Evolutionary conservation across 2,888 invertebrate genomes (phyloP), one percentile per base, ranked within the genome.

Genomic region (Andrena haemorrhoa): DNA sequence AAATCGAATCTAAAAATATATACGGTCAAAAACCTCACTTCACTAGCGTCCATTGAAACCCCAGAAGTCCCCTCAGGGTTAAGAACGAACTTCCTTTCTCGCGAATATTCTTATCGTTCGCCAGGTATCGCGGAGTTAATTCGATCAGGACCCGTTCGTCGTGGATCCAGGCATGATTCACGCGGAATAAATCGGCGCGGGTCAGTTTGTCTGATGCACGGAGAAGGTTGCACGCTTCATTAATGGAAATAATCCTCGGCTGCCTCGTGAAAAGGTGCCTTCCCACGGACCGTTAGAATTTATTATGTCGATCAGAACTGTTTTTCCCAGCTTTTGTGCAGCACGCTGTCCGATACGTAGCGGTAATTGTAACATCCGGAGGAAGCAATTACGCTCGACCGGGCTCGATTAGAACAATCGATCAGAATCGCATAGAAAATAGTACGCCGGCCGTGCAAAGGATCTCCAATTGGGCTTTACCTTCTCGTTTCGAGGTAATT

Each of bases 311-410:
- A 83, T 83, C 77, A 26, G 74, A 65, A 58, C 70, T 66, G 74
- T 71, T 82, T 80, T 83, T 82, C 83, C 77, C 83, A 83, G 74
- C 70, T 83, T 76, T 82, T 68, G 74, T 71, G 51, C 66, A 66
- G 51, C 26, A 35, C 66, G n/a, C 49, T 72, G 71, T 82, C 82
- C 83, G 73, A 77, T 83, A 77, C 66, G 74, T 75, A 72, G 75
- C 78, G 71, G 83, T 82, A 77, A 83, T 73, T 74, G 77, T 77
- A 71, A 71, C 78, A 78, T 83, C 83, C 83, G 83, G 63, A 82
- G 83, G 83, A 83, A 83, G 65, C 78, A 83, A 83, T 83, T 83
- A 83, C 83, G 41, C 73, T 63, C 66, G 78, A 23, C 66, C 33
- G 35, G 49, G 31, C 70, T 72, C 82, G 82, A 83, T 83, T 78